Conservation (phyloP, 1,140 invertebrate genomes). For the Penaeus japonicus region DNA sequence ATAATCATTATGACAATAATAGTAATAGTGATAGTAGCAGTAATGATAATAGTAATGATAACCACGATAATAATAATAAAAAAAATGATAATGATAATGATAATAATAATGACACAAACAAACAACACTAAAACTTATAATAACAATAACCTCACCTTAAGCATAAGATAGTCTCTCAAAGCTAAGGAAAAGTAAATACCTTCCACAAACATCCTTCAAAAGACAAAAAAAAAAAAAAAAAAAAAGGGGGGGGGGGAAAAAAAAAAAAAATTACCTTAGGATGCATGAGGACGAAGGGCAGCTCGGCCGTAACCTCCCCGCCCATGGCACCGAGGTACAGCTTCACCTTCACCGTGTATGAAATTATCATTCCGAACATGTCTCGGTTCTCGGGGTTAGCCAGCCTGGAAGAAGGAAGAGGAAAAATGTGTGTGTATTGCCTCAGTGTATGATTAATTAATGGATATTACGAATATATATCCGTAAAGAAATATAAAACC, state of each 20-base stretch:
- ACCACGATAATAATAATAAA: too few relatives aligned
- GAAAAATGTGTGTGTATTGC: too few relatives aligned
- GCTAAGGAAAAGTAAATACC: not conserved
- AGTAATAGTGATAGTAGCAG: too few relatives aligned
- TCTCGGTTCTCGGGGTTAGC: conserved; percentile 82
- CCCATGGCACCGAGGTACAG: conserved; percentile 89
- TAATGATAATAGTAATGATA: too few relatives aligned
- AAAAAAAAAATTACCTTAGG: conserved; percentile 72
- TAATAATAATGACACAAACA: too few relatives aligned
- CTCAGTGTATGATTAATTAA: not conserved
- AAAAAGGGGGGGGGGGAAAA: too few relatives aligned
- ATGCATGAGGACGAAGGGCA: conserved; percentile 97
- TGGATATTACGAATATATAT: not conserved
- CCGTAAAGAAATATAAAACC: not conserved
- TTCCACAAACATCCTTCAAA: not conserved
- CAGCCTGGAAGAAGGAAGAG: conserved; percentile 67
- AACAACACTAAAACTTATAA: too few relatives aligned
- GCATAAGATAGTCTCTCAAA: too few relatives aligned
- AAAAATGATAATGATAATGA: too few relatives aligned
- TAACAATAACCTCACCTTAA: too few relatives aligned
- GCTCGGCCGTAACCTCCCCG: conserved; percentile 67
- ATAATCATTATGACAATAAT: too few relatives aligned
- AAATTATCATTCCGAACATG: conserved; percentile 88
- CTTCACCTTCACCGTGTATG: conserved; percentile 93
- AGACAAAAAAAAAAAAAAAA: not conserved